phyloP scores from a whole-genome alignment of 2,888 invertebrate species.

The Heliconius hortense region DNA sequence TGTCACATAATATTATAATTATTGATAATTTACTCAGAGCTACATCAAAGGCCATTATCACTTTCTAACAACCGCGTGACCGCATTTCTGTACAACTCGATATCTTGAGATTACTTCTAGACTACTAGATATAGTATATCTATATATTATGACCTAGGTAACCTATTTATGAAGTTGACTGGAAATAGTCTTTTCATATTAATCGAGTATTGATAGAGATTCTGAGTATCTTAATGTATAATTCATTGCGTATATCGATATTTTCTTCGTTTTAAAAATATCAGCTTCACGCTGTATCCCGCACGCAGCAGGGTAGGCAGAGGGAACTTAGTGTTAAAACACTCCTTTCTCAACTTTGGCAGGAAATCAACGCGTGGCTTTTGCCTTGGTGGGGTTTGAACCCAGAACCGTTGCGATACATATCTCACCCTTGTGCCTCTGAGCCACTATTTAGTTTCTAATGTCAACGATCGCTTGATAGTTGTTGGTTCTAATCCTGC shows the following conservation, averaged over 20 bases:
- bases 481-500: no score
- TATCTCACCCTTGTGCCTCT: no score
- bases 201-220: background rate
- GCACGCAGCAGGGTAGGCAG: no score
- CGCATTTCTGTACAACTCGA: constrained; percentile 30
- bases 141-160: constrained; percentile 36
- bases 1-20: background rate
- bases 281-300: background rate
- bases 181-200: constrained; percentile 29
- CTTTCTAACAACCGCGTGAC: constrained; percentile 14
- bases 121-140: background rate
- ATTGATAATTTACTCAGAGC: background rate
- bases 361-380: no score
- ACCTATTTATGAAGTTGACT: constrained; percentile 38
- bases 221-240: background rate
- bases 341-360: background rate
- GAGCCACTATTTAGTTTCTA: no score
- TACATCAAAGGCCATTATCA: constrained; percentile 8
- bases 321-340: background rate
- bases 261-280: background rate
- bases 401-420: background rate
- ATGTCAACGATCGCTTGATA: no score
- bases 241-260: background rate
- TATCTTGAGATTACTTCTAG: constrained; percentile 26
- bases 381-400: background rate